phyloP scores from a whole-genome alignment of 2,888 invertebrate genomes.

The Gastrophysa polygoni region DNA sequence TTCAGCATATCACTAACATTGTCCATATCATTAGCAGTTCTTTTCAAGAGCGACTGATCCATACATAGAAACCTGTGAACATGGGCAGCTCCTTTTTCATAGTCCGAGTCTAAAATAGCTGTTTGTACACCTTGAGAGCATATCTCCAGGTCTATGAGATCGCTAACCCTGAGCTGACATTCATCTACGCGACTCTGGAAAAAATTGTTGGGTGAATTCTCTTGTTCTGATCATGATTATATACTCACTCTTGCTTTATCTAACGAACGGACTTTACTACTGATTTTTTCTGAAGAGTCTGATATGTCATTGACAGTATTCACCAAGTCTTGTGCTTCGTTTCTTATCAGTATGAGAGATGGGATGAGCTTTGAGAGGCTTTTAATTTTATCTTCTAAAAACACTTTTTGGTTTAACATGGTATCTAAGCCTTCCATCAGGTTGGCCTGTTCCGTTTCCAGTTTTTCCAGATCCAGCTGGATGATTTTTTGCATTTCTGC shows the following conservation, averaged over 20 bases:
- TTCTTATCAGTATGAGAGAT: constrained; percentile 76
- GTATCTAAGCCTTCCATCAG: constrained; percentile 73
- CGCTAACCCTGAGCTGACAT: constrained; percentile 92
- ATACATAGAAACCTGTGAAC: constrained; percentile 92
- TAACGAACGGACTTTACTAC: constrained; percentile 91
- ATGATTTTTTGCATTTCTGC: constrained; percentile 61
- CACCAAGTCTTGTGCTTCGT: constrained; percentile 80
- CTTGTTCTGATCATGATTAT: constrained; percentile 6
- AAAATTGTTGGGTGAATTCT: background rate
- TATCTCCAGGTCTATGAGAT: constrained; percentile 90
- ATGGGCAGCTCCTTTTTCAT: constrained; percentile 95
- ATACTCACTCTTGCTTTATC: constrained; percentile 85
- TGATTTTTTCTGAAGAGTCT: constrained; percentile 88
- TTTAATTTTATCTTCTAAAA: constrained; percentile 80
- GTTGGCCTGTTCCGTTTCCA: constrained; percentile 65
- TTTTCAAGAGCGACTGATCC: constrained; percentile 82
- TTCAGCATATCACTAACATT: constrained; percentile 73
- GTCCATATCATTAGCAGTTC: constrained; percentile 78
- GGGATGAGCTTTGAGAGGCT: constrained; percentile 81
- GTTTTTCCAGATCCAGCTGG: constrained; percentile 63
- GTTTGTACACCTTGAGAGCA: constrained; percentile 98
- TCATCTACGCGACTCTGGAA: constrained; percentile 86
- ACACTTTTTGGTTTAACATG: constrained; percentile 74
- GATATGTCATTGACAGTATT: constrained; percentile 88
- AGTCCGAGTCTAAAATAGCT: constrained; percentile 93